Evolutionary conservation across 2,888 invertebrate species (phyloP), one percentile per base, ranked within the genome.

Genomic region (Drosophila melanosoma): DNA sequence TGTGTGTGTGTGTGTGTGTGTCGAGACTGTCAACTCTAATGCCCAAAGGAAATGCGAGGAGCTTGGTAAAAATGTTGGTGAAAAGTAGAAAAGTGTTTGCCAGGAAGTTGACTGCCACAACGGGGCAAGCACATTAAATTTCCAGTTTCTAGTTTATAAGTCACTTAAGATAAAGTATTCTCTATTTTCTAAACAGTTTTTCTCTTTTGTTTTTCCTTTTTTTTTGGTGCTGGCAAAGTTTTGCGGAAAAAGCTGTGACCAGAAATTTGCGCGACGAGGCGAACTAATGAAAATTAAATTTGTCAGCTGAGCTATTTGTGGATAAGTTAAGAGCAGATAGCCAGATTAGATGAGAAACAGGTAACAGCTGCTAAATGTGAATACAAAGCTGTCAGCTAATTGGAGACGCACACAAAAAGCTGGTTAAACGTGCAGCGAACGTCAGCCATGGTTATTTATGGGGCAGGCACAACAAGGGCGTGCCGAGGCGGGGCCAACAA

Each of bases 271-370:
- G 57, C 62, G 61, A 56, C 69, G 59, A 65, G 29, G 68, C 74
- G 48, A 61, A 69, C 76, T 81, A 90, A 90, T 89, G 82, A 81
- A 91, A 90, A 85, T 91, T 82, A 78, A 89, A 87, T 91, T 89
- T 85, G 82, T 79, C 70, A 79, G 58, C 70, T 63, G 38, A 40
- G 12, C 40, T 62, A 40, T 49, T 23, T 38, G 38, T 12, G 38
- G 33, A 45, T 38, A 33, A n/a, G 29, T 45, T 26, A 56, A n/a
- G 56, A 11, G 26, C 45, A n/a, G 11, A 52, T 20, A 3, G 20
- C 26, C 12, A 42, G 20, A 12, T 7, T 35, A 38, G 20, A 45
- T n/a, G 12, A 48, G 58, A 17, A 7, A 12, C n/a, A 36, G 45
- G 71, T 57, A 57, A 42, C 40, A 51, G 48, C 38, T 56, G 45